phyloP scores from a whole-genome alignment of 2,888 invertebrate genomes.

The Apoda limacodes region DNA sequence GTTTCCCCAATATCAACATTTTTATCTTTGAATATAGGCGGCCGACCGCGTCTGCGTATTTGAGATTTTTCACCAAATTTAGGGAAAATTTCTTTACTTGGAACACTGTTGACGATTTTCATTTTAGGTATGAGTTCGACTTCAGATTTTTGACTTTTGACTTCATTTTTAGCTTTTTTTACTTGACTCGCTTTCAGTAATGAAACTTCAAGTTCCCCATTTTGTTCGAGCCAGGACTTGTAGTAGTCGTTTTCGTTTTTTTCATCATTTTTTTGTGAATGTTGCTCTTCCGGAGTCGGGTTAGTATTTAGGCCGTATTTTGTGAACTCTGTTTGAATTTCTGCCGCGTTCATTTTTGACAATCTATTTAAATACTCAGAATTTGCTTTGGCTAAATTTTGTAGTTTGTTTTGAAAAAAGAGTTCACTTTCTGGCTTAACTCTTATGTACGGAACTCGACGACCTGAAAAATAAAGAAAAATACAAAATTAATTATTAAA shows the following conservation, averaged over 20 bases:
- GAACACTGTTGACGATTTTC: conserved; percentile 30
- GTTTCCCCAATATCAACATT: conserved; percentile 58
- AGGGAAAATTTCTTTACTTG: conserved; percentile 32
- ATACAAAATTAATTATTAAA: conserved; percentile 10
- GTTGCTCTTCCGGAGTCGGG: conserved; percentile 27
- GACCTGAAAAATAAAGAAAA: conserved; percentile 32
- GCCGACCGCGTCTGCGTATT: conserved; percentile 44
- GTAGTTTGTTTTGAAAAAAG: conserved; percentile 51
- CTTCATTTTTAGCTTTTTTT: conserved; percentile 35
- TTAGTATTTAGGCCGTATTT: conserved; percentile 53
- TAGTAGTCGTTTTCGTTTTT: conserved; percentile 56
- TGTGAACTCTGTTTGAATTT: conserved; percentile 50
- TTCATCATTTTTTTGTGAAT: conserved; percentile 29
- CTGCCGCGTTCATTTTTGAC: conserved; percentile 50
- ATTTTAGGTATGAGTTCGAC: conserved; percentile 53
- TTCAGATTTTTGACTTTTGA: conserved; percentile 45
- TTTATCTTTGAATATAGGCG: conserved; percentile 57
- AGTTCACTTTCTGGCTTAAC: conserved; percentile 60
- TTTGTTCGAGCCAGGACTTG: conserved; percentile 61
- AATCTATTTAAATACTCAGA: conserved; percentile 46
- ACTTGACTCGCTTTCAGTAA: conserved; percentile 45
- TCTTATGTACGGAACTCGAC: conserved; percentile 33
- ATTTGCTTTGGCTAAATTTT: conserved; percentile 47
- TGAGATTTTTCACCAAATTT: conserved; percentile 43
- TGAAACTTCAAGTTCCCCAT: conserved; percentile 61